Percentiles rank a stretch among this genome's conserved stretches.
These are phyloP conservation scores for Thera britannica DNA, from an alignment of 2,888 invertebrate species.

Conservation along the genomic window DNA sequence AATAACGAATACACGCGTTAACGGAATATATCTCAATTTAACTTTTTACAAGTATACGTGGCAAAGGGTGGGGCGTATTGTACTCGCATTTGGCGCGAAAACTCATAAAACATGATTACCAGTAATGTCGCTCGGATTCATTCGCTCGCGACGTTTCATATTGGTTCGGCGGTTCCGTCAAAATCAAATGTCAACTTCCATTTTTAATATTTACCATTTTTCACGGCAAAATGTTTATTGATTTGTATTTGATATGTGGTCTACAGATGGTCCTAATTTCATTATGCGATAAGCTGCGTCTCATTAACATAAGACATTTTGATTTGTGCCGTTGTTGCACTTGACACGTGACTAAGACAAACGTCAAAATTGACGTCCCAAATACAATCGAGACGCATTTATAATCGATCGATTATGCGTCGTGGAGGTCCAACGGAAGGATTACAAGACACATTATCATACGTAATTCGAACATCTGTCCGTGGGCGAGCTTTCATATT, in stretches of 20 bases:
- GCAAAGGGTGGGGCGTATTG: constrained; percentile 56
- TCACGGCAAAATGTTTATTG: constrained; percentile 35
- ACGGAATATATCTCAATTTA: constrained; percentile 63
- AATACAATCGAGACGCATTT: constrained; percentile 54
- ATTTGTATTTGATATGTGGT: constrained; percentile 4
- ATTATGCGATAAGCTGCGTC: not conserved
- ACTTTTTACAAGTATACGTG: constrained; percentile 73
- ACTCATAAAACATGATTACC: constrained; percentile 79
- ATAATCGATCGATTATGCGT: constrained; percentile 73
- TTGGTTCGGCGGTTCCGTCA: constrained; percentile 43
- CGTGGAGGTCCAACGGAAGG: constrained; percentile 80
- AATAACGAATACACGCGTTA: constrained; percentile 44
- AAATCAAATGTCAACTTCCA: constrained; percentile 45
- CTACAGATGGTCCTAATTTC: not conserved
- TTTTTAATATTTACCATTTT: constrained; percentile 38
- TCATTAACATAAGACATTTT: not conserved
- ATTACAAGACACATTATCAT: constrained; percentile 80
- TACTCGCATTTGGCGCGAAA: constrained; percentile 67
- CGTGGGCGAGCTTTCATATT: constrained; percentile 76
- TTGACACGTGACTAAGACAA: constrained; percentile 47
- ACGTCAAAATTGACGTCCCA: constrained; percentile 52
- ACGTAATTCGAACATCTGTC: constrained; percentile 79
- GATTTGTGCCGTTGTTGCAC: constrained; percentile 20
- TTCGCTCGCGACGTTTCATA: constrained; percentile 38
- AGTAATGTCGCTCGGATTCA: constrained; percentile 68